Conservation (phyloP, 2,113 vertebrate species). For the Thalassarche chlororhynchos region DNA sequence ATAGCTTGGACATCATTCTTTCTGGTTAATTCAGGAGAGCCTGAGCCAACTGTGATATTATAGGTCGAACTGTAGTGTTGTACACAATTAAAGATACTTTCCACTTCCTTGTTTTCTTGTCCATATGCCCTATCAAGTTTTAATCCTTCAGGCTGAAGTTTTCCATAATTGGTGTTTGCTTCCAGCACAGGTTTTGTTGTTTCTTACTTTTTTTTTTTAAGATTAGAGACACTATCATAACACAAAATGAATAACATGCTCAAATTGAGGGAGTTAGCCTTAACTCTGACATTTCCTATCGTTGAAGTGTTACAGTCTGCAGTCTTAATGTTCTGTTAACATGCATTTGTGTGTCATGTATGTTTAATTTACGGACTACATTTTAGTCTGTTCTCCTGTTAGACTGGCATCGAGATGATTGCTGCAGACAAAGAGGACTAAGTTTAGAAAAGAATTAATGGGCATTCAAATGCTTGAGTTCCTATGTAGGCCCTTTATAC, state of each 20-base stretch:
- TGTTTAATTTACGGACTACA: neutral
- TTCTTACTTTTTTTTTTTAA: neutral
- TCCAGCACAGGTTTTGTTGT: neutral
- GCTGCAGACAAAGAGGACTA: neutral
- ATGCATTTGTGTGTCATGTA: neutral
- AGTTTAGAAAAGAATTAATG: neutral
- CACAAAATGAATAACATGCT: neutral
- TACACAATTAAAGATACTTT: neutral
- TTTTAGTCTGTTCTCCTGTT: neutral
- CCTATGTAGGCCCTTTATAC: neutral
- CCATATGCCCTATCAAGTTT: neutral
- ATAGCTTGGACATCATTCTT: neutral
- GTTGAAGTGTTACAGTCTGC: conserved; percentile 11
- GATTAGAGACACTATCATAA: neutral
- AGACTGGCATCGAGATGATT: neutral
- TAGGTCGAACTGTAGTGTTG: neutral
- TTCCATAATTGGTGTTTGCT: neutral
- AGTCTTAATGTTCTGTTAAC: neutral
- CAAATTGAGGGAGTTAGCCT: neutral
- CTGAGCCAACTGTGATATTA: neutral
- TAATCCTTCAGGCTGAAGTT: neutral
- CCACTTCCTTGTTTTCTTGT: neutral
- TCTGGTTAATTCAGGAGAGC: neutral
- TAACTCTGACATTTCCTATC: neutral
- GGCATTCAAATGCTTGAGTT: neutral